Base-by-base conservation (phyloP, 2,797 vertebrate genomes). In the Typhlichthys eigenmanni region DNA sequence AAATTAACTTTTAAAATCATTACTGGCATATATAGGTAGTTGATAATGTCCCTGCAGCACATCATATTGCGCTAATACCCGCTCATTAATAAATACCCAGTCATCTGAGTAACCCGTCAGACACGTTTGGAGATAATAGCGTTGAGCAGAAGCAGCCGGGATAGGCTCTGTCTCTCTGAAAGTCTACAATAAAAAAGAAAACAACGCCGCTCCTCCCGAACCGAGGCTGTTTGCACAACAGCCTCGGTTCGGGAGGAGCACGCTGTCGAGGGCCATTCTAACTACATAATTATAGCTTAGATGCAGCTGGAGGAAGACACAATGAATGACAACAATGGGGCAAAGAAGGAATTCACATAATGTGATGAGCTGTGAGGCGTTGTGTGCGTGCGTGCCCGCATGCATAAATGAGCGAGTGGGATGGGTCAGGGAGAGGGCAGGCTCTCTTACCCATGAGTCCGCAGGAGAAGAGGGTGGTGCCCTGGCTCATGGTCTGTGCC, bases 401-500 rank as follows among this genome's bases (percentile, higher is more conserved):
- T 51, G 45, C 19, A 17, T 49, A 17, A 19, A 16, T 34, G 13
- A 52, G 9, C 12, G 4, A 51, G 12, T 32, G 16, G 50, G 9
- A 57, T 43, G 14, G 43, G 47, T 51, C 29, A 34, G 5, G 47
- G 24, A 34, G 10, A 70, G 34, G 12, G 13, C 17, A 49, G 51
- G 60, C 52, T 54, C 53, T 90, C 96, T 96, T 89, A 98, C 96
- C 96, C 94, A 94, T 94, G 86, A 96, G 85, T 93, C 94, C 95
- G 78, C 94, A 95, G 75, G 96, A 95, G 92, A 97, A 95, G 78
- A 98, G 94, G 61, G 95, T 92, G 32, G 95, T 91, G 84, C 96
- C 96, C 89, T 94, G 95, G 93, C 94, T 98, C 96, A 97, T 98
- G 95, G 91, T 94, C 85, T 91, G 92, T 79, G 93, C 91, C 91